Percentiles rank a stretch among this genome's conserved stretches.
Evolutionary conservation across 2,888 invertebrate species (phyloP).

Genomic region (Diarsia mendica): DNA sequence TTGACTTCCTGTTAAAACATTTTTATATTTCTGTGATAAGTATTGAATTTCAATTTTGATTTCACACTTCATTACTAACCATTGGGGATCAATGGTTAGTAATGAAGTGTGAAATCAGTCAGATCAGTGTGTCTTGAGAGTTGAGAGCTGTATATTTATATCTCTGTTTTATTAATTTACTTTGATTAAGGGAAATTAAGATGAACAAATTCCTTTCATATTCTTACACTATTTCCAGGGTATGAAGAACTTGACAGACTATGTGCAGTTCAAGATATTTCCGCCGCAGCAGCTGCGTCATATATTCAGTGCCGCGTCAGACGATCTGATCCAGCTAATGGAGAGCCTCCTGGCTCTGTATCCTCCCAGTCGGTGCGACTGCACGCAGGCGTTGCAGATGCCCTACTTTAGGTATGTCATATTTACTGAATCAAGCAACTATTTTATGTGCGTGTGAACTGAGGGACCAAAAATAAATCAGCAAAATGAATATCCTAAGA

Average conservation of each 20-base stretch:
- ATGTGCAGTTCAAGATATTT: constrained; percentile 97
- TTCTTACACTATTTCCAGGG: constrained; percentile 82
- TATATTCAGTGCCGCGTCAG: constrained; percentile 98
- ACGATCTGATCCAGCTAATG: constrained; percentile 96
- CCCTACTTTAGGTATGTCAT: constrained; percentile 93
- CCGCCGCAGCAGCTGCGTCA: constrained; percentile 95
- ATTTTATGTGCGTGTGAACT: too few species aligned
- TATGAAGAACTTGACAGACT: constrained; percentile 95
- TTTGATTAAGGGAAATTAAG: too few species aligned
- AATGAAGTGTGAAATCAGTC: too few species aligned
- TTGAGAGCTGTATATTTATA: not conserved
- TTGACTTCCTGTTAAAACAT: too few species aligned
- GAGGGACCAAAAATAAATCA: too few species aligned
- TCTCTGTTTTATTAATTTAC: constrained; percentile 8
- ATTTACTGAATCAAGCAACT: not conserved
- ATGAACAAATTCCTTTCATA: not conserved
- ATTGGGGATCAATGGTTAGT: too few species aligned
- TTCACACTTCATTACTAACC: too few species aligned
- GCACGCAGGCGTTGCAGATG: constrained; percentile 96
- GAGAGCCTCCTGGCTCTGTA: constrained; percentile 94
- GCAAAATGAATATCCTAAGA: too few species aligned
- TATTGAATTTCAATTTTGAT: too few species aligned
- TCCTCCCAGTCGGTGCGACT: constrained; percentile 95
- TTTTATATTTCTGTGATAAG: too few species aligned
- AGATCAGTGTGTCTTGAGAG: too few species aligned